Percentiles rank a stretch among this genome's conserved stretches.
Conservation (phyloP, 2,888 invertebrate species). For the Macaria liturata region DNA sequence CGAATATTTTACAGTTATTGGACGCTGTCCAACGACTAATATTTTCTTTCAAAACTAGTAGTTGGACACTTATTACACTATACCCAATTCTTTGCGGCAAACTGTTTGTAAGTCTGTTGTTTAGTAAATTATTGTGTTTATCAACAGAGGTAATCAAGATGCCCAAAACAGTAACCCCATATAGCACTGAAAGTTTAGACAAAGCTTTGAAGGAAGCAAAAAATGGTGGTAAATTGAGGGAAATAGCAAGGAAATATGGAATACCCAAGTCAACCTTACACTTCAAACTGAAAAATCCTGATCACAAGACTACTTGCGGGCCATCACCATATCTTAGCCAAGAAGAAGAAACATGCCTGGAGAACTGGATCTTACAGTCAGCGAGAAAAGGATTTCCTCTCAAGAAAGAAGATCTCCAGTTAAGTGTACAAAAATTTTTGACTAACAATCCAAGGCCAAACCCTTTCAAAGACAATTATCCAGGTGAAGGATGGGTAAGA, state of each 20-base stretch:
- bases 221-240: too few species aligned
- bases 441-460: conserved; percentile 4
- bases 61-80: conserved; percentile 6
- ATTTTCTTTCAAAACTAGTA: conserved; percentile 6
- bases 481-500: background rate
- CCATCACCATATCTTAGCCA: conserved; percentile 9
- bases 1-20: too few species aligned
- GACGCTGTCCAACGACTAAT: conserved; percentile 2
- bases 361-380: conserved; percentile 5
- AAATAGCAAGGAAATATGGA: too few species aligned
- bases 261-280: too few species aligned
- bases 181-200: too few species aligned
- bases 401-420: conserved; percentile 10
- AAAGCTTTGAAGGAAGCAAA: too few species aligned
- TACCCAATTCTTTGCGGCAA: conserved; percentile 1
- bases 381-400: conserved; percentile 12
- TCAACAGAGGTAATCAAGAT: conserved; percentile 6
- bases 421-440: conserved; percentile 13
- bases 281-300: too few species aligned
- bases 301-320: too few species aligned
- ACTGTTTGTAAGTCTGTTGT: conserved; percentile 6
- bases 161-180: conserved; percentile 2
- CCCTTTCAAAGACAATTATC: conserved; percentile 5
- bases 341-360: conserved; percentile 9
- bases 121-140: conserved; percentile 5